Base-by-base conservation (phyloP, 2,888 invertebrate species). In the Clunio marinus region DNA sequence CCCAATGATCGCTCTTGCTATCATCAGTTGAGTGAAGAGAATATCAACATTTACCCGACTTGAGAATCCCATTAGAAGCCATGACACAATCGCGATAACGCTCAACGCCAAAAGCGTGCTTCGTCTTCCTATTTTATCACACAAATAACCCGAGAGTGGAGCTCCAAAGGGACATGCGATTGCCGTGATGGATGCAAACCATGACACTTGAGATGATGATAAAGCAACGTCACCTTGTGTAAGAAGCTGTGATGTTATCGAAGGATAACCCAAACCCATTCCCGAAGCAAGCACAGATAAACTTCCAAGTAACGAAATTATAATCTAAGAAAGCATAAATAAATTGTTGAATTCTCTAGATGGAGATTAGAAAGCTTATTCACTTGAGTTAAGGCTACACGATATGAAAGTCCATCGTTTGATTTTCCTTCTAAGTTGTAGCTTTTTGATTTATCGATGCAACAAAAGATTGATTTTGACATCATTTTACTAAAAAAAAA, bases 221-320 rank as follows among this genome's bases (percentile, higher is more conserved):
- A 71, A 72, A 13, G 78, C 71, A 13, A 51, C 2, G 68, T 75
- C 71, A 59, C 77, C 75, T 1, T 70, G 72, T 7, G 55, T 7
- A 10, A 66, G 10, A 7, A 55, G 25, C n/a, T 66, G 17, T 22
- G 51, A 17, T 10, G 76, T 74, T 1, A 79, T 74, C 1, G 79
- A 75, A 27, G 79, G 79, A 69, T 77, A 71, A 8, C 77, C 78
- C 46, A 79, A 46, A 0, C 73, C 74, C 74, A 79, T 76, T 0
- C 79, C 79, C 1, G 74, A 73, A 1, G 78, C 75, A 5, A 79
- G 59, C 8, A 78, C 70, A 2, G 78, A 76, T 59, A 79, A 62
- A 69, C 79, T 79, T 17, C 76, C 76, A 27, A 79, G 68, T 45
- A 78, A 70, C 5, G 75, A 76, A 75, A 78, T 78, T 1, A 73